Conservation (phyloP, 37 sponge, comb jelly and placozoan genomes). For the Aphrocallistes beatrix region DNA sequence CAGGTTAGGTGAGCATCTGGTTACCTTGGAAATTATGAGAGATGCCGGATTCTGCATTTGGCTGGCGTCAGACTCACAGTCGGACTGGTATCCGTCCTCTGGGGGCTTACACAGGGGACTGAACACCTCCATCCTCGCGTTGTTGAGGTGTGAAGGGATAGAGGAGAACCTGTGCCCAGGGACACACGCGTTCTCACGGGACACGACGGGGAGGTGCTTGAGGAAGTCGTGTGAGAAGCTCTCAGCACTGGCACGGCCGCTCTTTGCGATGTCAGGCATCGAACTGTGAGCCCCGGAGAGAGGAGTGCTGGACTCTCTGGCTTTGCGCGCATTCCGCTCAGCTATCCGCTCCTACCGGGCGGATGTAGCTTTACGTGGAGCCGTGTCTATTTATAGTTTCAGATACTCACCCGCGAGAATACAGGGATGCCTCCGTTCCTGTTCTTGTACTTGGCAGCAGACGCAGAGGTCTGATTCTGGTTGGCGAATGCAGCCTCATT, state of each 20-base stretch:
- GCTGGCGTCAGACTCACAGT: neutral
- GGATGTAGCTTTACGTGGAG: no score
- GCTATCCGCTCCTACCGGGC: neutral
- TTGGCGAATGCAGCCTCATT: neutral
- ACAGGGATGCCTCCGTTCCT: slow-evolving; percentile 9
- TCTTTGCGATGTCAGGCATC: neutral
- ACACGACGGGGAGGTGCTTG: neutral
- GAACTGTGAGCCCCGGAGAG: neutral
- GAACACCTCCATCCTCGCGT: neutral
- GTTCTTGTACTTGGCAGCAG: neutral
- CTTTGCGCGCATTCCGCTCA: neutral
- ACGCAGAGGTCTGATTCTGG: neutral
- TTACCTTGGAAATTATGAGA: neutral
- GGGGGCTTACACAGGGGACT: neutral
- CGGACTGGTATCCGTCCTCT: slow-evolving; percentile 10
- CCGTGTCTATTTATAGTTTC: no score
- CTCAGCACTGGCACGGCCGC: neutral
- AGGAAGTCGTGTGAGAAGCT: neutral
- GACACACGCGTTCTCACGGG: neutral
- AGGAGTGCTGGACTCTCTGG: neutral
- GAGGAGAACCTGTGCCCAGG: neutral
- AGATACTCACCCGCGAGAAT: neutral
- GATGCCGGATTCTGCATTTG: neutral
- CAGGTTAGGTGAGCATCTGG: neutral
- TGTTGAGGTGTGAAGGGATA: neutral